Evolutionary conservation across 2,797 vertebrate genomes (phyloP), one percentile per base, ranked within the genome.

Genomic region (Sylvilagus floridanus): DNA sequence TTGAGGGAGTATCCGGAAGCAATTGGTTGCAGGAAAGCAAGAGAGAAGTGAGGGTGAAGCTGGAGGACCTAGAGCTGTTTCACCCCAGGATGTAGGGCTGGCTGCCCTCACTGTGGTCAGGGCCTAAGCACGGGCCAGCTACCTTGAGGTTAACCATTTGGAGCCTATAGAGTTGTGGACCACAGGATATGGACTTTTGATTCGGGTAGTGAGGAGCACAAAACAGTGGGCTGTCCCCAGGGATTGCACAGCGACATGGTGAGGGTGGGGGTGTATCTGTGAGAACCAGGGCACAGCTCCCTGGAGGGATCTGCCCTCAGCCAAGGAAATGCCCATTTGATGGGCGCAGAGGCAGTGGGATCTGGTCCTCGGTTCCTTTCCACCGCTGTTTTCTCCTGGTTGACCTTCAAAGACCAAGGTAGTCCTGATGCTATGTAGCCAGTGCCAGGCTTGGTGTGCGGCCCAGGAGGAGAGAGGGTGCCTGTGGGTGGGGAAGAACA

Each of bases 251-350:
- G 62, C 7, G 8, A 5, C 2, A 1, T 13, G 2, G 32, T 30
- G 63, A 65, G 16, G 4, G 7, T n/a, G 28, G 22, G 30, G 68
- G 26, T 21, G 60, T 0, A 0, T 32, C 30, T 54, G 9, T 7
- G 3, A 42, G 52, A 71, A 35, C 28, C 22, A 32, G 8, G 7
- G 3, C 24, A 57, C 13, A 57, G 62, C 24, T 26, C 37, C 35
- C 54, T 22, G 1, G 35, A 19, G 19, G 32, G 19, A 1, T 26
- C 54, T 26, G 63, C 32, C 16, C 24, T 17, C n/a, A 5, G 0
- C 19, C 4, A 1, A 1, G 28, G 17, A 47, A 14, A 8, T 4
- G 30, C 4, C 2, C 4, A 4, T 2, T 11, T 24, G 84, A 57
- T 1, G 1, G 21, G 3, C 21, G 1, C 11, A 7, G 60, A 24